These are phyloP conservation scores for Paraplagusia blochii DNA, from an alignment of 2,113 vertebrate species.

Conservation along the genomic window DNA sequence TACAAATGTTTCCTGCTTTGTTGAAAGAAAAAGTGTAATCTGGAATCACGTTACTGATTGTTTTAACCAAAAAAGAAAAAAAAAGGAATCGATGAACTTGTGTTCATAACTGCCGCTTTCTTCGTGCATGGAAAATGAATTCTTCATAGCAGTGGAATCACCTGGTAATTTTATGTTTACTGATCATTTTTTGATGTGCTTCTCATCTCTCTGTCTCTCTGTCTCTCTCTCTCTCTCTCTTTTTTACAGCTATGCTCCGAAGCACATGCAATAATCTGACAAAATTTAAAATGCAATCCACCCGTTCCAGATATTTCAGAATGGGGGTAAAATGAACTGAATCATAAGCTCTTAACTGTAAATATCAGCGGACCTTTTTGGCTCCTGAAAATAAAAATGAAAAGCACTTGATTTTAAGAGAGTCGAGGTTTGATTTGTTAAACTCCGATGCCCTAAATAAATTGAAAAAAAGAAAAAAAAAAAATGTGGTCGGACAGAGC, in stretches of 20 bases:
- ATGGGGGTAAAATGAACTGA: slow-evolving; percentile 19
- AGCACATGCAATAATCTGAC: slow-evolving; percentile 44
- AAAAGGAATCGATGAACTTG: slow-evolving; percentile 28
- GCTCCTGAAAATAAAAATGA: slow-evolving; percentile 33
- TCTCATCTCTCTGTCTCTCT: slow-evolving; percentile 23
- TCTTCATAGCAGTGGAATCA: slow-evolving; percentile 30
- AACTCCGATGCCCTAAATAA: slow-evolving; percentile 37
- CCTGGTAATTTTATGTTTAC: slow-evolving; percentile 34
- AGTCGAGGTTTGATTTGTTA: slow-evolving; percentile 52
- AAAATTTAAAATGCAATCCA: slow-evolving; percentile 25
- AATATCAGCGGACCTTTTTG: slow-evolving; percentile 40
- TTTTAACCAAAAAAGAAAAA: slow-evolving; percentile 34
- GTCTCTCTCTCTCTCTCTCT: slow-evolving; percentile 24
- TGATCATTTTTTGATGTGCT: slow-evolving; percentile 10
- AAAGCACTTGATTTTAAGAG: slow-evolving; percentile 68
- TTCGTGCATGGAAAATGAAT: slow-evolving; percentile 57
- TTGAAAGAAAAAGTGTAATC: slow-evolving; percentile 60
- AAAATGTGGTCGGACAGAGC: slow-evolving; percentile 43
- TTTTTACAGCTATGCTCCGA: slow-evolving; percentile 36
- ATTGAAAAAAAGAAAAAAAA: no score
- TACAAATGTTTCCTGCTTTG: slow-evolving; percentile 41
- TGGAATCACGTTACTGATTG: slow-evolving; percentile 49
- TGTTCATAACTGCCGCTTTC: slow-evolving; percentile 61
- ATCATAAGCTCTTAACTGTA: slow-evolving; percentile 62
- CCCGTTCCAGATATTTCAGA: slow-evolving; percentile 10